These are phyloP conservation scores for Polymixis lichenea DNA, from an alignment of 2,888 invertebrate species.

Conservation along the genomic window DNA sequence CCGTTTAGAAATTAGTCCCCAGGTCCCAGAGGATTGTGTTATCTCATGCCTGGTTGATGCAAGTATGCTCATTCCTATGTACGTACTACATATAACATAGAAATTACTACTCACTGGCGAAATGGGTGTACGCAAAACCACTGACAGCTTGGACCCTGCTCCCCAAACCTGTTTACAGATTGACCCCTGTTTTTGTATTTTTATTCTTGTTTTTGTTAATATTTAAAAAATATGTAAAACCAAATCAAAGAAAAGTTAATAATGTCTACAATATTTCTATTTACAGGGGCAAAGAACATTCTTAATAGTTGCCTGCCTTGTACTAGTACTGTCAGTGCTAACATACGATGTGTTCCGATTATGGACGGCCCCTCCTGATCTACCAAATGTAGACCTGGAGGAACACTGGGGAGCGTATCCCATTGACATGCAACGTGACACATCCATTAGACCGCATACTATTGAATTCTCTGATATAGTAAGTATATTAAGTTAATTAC, in stretches of 20 bases:
- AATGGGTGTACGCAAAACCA: background rate
- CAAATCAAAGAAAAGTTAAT: background rate
- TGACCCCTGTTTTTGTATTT: background rate
- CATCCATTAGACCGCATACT: conserved; percentile 90
- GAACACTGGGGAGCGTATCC: conserved; percentile 92
- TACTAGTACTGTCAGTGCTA: conserved; percentile 45
- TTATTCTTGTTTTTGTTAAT: background rate
- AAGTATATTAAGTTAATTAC: conserved; percentile 64
- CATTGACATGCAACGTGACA: conserved; percentile 83
- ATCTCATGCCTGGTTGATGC: background rate
- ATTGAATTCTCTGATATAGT: conserved; percentile 92
- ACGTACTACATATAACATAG: too few species aligned
- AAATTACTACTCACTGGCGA: background rate
- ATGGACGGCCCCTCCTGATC: conserved; percentile 65
- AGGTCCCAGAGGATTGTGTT: background rate
- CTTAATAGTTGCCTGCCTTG: conserved; percentile 56
- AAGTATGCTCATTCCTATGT: too few species aligned
- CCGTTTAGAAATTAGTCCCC: too few species aligned
- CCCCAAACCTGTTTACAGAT: background rate
- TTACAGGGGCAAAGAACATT: conserved; percentile 70
- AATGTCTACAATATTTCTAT: background rate
- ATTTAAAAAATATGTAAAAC: background rate
- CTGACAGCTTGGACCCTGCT: background rate
- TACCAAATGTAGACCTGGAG: conserved; percentile 79
- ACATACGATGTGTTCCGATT: conserved; percentile 68